A percentile compares a stretch with the other conserved stretches of the same genome.
Conservation (phyloP, 2,113 vertebrate genomes). For the Ancistrus triradiatus region DNA sequence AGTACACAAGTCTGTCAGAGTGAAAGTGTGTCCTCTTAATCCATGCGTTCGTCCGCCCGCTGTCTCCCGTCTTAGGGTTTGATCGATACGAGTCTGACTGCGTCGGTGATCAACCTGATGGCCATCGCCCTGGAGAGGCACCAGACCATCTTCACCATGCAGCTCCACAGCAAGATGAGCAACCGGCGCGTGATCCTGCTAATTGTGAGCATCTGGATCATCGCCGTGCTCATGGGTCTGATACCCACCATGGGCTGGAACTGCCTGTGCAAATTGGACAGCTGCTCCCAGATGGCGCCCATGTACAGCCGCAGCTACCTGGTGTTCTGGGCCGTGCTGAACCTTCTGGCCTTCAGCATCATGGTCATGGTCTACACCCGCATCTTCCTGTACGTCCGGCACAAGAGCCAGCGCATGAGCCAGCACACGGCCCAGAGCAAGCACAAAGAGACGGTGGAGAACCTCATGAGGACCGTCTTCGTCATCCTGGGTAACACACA, state of each 20-base stretch:
- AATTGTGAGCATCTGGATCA: constrained; percentile 82
- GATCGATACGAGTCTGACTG: constrained; percentile 89
- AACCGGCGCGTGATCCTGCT: constrained; percentile 83
- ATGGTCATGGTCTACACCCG: constrained; percentile 89
- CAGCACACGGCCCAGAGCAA: constrained; percentile 81
- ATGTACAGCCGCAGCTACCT: constrained; percentile 91
- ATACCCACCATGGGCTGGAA: constrained; percentile 93
- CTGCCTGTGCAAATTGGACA: constrained; percentile 78
- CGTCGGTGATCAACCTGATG: constrained; percentile 87
- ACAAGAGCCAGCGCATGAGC: constrained; percentile 82
- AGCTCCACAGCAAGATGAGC: constrained; percentile 90
- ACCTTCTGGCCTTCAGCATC: constrained; percentile 84
- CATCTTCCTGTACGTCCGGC: constrained; percentile 90
- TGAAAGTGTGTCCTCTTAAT: background rate
- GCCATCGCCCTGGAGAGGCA: constrained; percentile 91
- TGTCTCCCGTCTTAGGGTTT: constrained; percentile 72
- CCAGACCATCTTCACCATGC: constrained; percentile 91
- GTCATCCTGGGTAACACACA: constrained; percentile 83
- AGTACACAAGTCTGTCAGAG: no score
- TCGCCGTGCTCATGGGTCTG: constrained; percentile 89
- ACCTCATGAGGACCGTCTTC: constrained; percentile 95
- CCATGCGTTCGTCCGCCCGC: background rate
- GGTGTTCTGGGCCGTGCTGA: constrained; percentile 90
- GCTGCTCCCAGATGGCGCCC: constrained; percentile 90
- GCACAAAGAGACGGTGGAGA: constrained; percentile 80